Conservation (phyloP, 2,888 invertebrate species). For the Tipula lateralis region DNA sequence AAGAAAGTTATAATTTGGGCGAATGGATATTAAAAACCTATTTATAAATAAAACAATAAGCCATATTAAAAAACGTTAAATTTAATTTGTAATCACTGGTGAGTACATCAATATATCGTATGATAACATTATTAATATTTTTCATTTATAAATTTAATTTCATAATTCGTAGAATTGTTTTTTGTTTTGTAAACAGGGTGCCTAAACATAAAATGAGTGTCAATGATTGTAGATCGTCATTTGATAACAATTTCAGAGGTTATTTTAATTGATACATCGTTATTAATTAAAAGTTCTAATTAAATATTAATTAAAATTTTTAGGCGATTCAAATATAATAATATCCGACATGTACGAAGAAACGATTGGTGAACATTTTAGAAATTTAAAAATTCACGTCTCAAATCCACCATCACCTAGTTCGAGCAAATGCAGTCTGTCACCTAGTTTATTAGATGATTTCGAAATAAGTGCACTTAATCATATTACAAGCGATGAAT, state of each 20-base stretch:
- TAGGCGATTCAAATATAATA: not conserved
- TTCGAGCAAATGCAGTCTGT: not conserved
- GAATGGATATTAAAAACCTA: not conserved
- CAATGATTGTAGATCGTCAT: constrained; percentile 20
- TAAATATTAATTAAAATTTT: not conserved
- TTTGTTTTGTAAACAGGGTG: constrained; percentile 26
- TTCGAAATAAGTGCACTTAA: not conserved
- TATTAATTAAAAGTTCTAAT: not conserved
- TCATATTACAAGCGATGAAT: constrained; percentile 39
- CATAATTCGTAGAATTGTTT: not conserved
- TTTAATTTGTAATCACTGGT: not conserved
- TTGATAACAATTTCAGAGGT: not conserved
- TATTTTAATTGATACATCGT: not conserved
- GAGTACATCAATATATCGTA: not conserved
- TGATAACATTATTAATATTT: not conserved
- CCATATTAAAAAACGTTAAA: not conserved
- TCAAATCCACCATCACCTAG: not conserved
- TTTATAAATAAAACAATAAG: not conserved
- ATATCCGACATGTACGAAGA: not conserved
- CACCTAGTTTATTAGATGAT: constrained; percentile 26
- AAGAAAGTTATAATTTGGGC: not conserved
- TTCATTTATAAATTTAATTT: not conserved
- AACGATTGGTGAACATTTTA: not conserved
- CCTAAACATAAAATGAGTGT: not conserved
- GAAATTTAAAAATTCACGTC: not conserved